phyloP scores from a whole-genome alignment of 2,888 invertebrate species.

The Nephrotoma appendiculata region DNA sequence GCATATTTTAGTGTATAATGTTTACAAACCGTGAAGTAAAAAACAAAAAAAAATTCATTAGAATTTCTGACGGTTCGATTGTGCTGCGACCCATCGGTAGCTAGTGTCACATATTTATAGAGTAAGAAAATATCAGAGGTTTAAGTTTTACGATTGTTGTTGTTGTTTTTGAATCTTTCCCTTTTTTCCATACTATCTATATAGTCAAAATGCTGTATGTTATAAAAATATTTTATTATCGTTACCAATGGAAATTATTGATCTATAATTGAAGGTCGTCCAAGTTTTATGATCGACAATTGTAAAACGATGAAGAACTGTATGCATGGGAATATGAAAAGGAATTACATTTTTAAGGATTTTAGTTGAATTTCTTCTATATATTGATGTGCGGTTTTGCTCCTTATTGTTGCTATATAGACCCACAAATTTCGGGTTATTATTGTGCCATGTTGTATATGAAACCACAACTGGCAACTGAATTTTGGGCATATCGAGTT shows the following conservation, averaged over 20 bases:
- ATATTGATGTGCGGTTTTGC: background rate
- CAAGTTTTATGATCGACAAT: background rate
- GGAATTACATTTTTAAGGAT: background rate
- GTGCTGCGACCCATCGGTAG: background rate
- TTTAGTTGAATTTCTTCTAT: background rate
- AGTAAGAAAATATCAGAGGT: background rate
- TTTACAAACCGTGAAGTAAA: background rate
- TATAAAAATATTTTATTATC: background rate
- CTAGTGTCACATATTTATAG: background rate
- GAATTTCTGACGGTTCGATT: background rate
- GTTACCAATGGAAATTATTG: background rate
- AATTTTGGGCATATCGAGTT: no score
- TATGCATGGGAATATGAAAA: background rate
- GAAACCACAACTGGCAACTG: no score
- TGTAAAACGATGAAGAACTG: background rate
- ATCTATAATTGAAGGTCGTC: background rate
- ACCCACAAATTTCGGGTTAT: no score
- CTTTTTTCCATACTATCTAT: background rate
- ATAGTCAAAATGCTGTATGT: background rate
- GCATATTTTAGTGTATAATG: background rate
- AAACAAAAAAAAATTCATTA: background rate
- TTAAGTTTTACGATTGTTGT: background rate
- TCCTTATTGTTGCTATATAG: background rate
- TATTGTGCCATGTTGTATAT: no score
- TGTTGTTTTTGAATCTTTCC: background rate